Evolutionary conservation across 1,140 invertebrate genomes (phyloP).

Genomic region (Pissodes strobi): DNA sequence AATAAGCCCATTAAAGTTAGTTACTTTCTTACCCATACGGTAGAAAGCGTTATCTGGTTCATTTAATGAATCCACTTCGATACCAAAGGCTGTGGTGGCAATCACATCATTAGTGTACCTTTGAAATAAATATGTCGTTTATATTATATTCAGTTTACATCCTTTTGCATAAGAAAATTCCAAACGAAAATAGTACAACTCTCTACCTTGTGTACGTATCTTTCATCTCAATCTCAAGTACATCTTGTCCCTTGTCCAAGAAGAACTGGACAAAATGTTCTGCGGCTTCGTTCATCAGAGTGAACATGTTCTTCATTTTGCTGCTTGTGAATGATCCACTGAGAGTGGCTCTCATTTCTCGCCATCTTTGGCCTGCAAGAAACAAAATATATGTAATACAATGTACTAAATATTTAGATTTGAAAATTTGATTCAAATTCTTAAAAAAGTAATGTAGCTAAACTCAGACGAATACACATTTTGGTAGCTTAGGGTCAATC

Average conservation of each 20-base stretch:
- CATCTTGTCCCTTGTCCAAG: constrained; percentile 31
- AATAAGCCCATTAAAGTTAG: constrained; percentile 46
- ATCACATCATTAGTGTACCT: constrained; percentile 55
- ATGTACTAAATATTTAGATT: no score
- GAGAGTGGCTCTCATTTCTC: constrained; percentile 51
- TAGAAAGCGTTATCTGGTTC: constrained; percentile 51
- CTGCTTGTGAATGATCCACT: constrained; percentile 55
- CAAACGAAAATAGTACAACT: no score
- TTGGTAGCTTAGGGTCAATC: no score
- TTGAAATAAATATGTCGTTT: no score
- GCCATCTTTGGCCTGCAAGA: constrained; percentile 53
- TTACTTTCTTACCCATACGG: constrained; percentile 44
- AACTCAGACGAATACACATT: no score
- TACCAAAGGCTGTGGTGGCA: constrained; percentile 53
- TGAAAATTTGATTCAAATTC: no score
- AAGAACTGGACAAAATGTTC: constrained; percentile 48
- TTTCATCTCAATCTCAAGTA: constrained; percentile 39
- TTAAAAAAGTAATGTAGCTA: no score
- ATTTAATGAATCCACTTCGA: constrained; percentile 50
- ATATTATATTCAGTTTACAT: no score
- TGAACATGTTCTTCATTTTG: constrained; percentile 55
- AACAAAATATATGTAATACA: no score
- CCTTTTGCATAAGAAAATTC: no score
- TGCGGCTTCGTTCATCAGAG: constrained; percentile 45
- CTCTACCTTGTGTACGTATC: constrained; percentile 38